Evolutionary conservation across 2,888 invertebrate genomes (phyloP), one percentile per base, ranked within the genome.

Genomic region (Luffia ferchaultella): DNA sequence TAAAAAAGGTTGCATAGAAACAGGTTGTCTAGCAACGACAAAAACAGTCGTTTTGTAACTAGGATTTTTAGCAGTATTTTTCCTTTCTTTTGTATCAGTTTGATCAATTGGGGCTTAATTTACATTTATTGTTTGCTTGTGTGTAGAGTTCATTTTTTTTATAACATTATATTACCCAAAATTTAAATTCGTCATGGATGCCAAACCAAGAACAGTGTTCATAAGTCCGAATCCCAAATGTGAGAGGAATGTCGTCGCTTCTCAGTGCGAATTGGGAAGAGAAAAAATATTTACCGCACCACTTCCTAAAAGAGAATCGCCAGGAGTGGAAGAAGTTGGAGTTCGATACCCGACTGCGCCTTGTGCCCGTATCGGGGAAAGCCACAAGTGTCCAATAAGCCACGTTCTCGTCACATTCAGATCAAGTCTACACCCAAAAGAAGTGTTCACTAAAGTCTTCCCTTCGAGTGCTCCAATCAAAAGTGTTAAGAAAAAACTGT

Each of bases 191-290:
- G n/a, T n/a, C n/a, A 42, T 42, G 43, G 43, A 42, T 9, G 3
- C 43, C 3, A 3, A 16, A 16, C 5, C n/a, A 42, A 61, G 57
- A 56, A 64, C 65, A 16, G 58, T 74, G 58, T 68, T 65, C 30
- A 76, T 77, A 52, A 55, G 68, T 18, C 69, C 71, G 48, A 63
- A 64, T 50, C 57, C 65, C 12, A 67, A 70, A 15, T 65, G 66
- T 55, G 18, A 62, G n/a, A 72, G 60, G 54, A 71, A 58, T 55
- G 69, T 66, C 46, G 65, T 63, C 18, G 65, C 65, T 51, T 80
- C 80, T 55, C 83, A 83, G 55, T 83, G 83, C 53, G 79, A 78
- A 57, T 55, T 83, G 55, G 83, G 83, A 52, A 75, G 78, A 53
- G 79, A 83, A 54, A 82, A 80, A 58, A 55, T 83, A 52, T 65